phyloP scores from a whole-genome alignment of 2,888 invertebrate genomes.

The Latrodectus hesperus region DNA sequence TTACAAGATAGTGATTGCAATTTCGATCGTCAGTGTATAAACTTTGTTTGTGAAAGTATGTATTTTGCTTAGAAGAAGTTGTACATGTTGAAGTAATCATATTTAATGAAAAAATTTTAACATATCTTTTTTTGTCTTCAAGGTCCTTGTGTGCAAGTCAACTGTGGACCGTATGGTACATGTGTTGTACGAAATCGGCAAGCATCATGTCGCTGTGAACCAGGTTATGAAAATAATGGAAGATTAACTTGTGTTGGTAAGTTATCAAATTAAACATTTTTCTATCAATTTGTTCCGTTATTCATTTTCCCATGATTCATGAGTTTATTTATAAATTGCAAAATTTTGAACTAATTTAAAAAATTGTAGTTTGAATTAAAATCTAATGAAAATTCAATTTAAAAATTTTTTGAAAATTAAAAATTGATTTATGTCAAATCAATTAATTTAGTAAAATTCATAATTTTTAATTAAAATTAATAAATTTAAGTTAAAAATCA shows the following conservation, averaged over 20 bases:
- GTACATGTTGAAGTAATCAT: background rate
- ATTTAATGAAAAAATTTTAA: background rate
- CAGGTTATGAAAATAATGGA: conserved; percentile 81
- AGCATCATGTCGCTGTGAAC: conserved; percentile 83
- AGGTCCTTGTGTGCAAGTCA: conserved; percentile 74
- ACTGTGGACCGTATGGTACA: conserved; percentile 85
- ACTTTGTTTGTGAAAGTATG: conserved; percentile 74
- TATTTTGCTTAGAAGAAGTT: background rate
- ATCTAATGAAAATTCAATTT: background rate
- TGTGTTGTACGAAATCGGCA: conserved; percentile 85
- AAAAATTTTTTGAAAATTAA: no score
- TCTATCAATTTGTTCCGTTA: no score
- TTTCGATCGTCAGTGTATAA: conserved; percentile 86
- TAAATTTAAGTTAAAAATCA: no score
- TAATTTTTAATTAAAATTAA: no score
- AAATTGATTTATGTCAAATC: background rate
- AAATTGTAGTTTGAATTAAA: no score
- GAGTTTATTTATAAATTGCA: no score
- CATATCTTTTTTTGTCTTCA: background rate
- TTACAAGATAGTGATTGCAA: conserved; percentile 91
- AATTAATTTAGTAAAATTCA: no score
- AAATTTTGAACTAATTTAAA: no score
- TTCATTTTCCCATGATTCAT: no score
- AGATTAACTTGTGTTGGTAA: conserved; percentile 75
- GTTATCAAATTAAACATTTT: background rate